Evolutionary conservation across 2,797 vertebrate genomes (phyloP).

Genomic region (Argya squamiceps): DNA sequence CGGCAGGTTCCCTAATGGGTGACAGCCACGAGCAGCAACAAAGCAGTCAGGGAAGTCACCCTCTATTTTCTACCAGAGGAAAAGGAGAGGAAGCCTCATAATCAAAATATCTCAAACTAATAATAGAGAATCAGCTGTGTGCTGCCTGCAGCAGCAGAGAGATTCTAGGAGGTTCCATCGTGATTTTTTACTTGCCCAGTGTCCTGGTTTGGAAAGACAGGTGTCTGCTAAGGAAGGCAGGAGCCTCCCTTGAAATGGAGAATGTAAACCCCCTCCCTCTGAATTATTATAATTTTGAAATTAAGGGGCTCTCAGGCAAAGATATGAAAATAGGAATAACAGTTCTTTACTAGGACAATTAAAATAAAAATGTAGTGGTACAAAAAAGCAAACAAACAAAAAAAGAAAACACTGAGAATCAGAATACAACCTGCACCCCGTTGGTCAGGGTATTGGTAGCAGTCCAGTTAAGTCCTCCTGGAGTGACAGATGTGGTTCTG

Average conservation of each 20-base stretch:
- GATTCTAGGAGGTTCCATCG: fast-evolving
- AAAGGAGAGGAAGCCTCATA: not conserved
- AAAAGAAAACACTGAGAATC: not conserved
- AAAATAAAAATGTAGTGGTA: not conserved
- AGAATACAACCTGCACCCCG: not conserved
- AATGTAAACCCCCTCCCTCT: not conserved
- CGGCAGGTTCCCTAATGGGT: fast-evolving
- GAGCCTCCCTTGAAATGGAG: not conserved
- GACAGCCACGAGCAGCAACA: not conserved
- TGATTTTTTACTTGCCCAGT: fast-evolving
- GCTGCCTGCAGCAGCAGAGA: not conserved
- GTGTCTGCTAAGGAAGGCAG: not conserved
- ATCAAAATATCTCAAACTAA: not conserved
- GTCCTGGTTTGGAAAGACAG: not conserved
- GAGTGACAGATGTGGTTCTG: not conserved
- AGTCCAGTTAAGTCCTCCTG: not conserved
- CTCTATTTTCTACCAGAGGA: not conserved
- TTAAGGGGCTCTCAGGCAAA: not conserved
- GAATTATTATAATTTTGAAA: not conserved
- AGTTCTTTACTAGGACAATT: not conserved
- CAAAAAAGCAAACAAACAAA: not conserved
- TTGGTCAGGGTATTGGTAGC: not conserved
- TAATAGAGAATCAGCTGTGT: not conserved
- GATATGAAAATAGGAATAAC: not conserved
- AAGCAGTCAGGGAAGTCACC: not conserved